Evolutionary conservation across 53 echinoderm and acorn worm genomes (phyloP).

Genomic region (Henricia sp.): DNA sequence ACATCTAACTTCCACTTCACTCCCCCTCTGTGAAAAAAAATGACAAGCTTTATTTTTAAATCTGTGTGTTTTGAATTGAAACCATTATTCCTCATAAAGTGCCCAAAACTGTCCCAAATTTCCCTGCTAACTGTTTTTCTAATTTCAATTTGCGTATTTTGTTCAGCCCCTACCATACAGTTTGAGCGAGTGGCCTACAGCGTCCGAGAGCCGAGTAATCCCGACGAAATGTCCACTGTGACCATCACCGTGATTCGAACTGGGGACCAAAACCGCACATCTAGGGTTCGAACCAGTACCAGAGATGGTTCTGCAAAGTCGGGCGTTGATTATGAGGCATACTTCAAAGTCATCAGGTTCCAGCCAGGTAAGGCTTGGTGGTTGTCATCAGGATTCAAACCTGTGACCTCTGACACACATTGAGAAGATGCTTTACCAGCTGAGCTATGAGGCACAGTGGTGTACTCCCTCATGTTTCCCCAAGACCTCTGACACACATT

Average conservation of each 20-base stretch:
- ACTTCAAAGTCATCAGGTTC: slow-evolving; percentile 88
- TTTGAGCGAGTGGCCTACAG: slow-evolving; percentile 97
- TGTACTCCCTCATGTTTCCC: too few relatives aligned
- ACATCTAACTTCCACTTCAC: too few relatives aligned
- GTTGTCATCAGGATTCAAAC: too few relatives aligned
- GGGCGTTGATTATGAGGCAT: slow-evolving; percentile 93
- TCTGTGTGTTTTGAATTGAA: too few relatives aligned
- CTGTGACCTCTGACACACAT: too few relatives aligned
- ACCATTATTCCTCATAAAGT: too few relatives aligned
- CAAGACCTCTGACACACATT: too few relatives aligned
- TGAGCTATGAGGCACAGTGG: too few relatives aligned
- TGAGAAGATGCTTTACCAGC: too few relatives aligned
- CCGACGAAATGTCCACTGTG: slow-evolving; percentile 69
- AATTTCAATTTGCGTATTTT: slow-evolving; percentile 6
- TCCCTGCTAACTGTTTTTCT: too few relatives aligned
- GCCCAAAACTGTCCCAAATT: too few relatives aligned
- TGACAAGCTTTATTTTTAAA: neutral
- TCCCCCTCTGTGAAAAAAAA: neutral
- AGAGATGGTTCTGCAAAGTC: slow-evolving; percentile 98
- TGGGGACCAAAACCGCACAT: slow-evolving; percentile 95
- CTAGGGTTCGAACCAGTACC: slow-evolving; percentile 90
- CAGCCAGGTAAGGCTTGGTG: slow-evolving; percentile 71
- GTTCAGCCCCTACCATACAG: slow-evolving; percentile 86
- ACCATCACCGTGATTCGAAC: slow-evolving; percentile 87
- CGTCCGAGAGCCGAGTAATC: slow-evolving; percentile 85